These are phyloP conservation scores for Leptinotarsa lineolata DNA, from an alignment of 1,140 invertebrate genomes.

Conservation along the genomic window DNA sequence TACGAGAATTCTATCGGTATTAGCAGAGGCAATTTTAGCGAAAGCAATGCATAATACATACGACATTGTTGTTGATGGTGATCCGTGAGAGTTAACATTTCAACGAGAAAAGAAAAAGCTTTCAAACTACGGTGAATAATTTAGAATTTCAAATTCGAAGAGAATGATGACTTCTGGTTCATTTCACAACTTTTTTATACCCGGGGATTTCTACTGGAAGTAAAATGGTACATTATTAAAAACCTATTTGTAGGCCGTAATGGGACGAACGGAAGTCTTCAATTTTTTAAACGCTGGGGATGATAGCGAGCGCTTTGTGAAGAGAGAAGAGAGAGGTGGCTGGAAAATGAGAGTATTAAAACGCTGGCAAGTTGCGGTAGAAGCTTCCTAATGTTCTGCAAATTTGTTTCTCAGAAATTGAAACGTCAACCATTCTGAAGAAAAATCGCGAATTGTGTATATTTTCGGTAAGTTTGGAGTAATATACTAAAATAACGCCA, in stretches of 20 bases:
- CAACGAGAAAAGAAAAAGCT: background rate
- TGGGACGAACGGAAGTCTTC: background rate
- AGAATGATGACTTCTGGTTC: conserved; percentile 3
- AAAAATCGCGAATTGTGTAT: too few species aligned
- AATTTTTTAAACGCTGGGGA: background rate
- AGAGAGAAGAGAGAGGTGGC: too few species aligned
- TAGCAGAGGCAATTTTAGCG: background rate
- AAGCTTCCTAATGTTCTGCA: too few species aligned
- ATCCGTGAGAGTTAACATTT: background rate
- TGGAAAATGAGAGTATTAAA: too few species aligned
- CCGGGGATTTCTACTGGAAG: background rate
- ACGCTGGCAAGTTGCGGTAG: too few species aligned
- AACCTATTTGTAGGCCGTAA: conserved; percentile 8
- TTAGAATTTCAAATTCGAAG: conserved; percentile 2
- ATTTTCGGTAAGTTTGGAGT: too few species aligned
- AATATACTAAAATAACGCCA: too few species aligned
- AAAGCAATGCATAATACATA: background rate
- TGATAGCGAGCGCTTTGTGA: too few species aligned
- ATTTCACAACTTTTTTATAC: conserved; percentile 1
- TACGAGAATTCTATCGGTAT: background rate
- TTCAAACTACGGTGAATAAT: conserved; percentile 2
- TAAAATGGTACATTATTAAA: conserved; percentile 6
- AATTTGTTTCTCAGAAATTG: too few species aligned
- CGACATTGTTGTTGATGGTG: background rate
- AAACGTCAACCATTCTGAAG: too few species aligned